phyloP scores from a whole-genome alignment of 2,888 invertebrate genomes.

The Leucophenga montana region DNA sequence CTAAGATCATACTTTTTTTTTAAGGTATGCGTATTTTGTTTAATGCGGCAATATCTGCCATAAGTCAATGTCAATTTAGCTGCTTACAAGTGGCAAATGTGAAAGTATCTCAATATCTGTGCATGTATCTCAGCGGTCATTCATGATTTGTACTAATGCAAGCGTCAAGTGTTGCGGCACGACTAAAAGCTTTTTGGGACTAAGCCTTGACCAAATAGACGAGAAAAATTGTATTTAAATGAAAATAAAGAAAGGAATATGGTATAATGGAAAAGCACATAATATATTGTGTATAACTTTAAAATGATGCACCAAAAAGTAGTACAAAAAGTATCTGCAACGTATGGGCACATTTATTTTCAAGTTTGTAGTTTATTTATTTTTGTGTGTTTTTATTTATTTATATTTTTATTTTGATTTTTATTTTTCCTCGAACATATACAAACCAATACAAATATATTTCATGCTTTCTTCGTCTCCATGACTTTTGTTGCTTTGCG shows the following conservation, averaged over 20 bases:
- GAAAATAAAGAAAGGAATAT: too few species aligned
- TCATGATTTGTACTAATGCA: not conserved
- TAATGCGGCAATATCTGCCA: conserved; percentile 41
- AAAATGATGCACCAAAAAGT: too few species aligned
- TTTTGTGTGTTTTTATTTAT: not conserved
- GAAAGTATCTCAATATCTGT: conserved; percentile 23
- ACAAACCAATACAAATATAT: conserved; percentile 11
- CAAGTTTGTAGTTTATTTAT: conserved; percentile 9
- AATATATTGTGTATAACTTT: too few species aligned
- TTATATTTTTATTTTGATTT: not conserved
- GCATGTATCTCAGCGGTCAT: not conserved
- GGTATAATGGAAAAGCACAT: too few species aligned
- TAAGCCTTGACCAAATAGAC: conserved; percentile 42
- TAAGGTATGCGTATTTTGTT: not conserved
- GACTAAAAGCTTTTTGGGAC: conserved; percentile 40
- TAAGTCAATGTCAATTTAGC: conserved; percentile 58
- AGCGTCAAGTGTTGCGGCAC: conserved; percentile 24
- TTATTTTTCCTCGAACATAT: not conserved
- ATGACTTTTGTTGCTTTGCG: conserved; percentile 43
- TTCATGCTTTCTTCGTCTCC: not conserved
- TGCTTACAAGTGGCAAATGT: conserved; percentile 10
- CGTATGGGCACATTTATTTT: conserved; percentile 1
- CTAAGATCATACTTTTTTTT: not conserved
- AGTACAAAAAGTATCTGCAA: not conserved
- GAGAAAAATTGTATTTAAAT: not conserved